Base-by-base conservation (phyloP, 1,140 invertebrate genomes). In the Heliconius hewitsoni region DNA sequence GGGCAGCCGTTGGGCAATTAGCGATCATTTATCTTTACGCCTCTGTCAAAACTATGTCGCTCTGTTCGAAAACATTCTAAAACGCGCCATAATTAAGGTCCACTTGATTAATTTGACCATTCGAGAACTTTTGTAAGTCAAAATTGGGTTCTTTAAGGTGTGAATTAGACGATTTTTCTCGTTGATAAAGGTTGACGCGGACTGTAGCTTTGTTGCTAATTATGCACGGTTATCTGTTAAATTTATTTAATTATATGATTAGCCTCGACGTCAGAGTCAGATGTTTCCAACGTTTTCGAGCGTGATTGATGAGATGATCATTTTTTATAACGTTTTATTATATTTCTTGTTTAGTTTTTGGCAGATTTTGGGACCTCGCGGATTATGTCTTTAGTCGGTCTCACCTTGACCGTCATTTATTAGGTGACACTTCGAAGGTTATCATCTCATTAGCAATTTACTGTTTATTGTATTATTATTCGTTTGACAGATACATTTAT, bases 41-140 rank as follows among this genome's bases (percentile, higher is more conserved):
- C 86, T 90, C 88, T 92, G 91, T 93, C 90, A 92, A 91, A 92
- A 93, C 89, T 89, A 85, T 93, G 91, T 93, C 91, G 87, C 84
- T 88, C 82, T 80, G 76, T 80, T 81, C 84, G 84, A 91, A 91
- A 93, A 91, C 90, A 92, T 90, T 90, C 88, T 90, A 90, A 90
- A 90, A 91, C 85, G 87, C 82, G 85, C 88, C 90, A 90, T 91
- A 91, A 93, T 92, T 93, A 91, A 73, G 81, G 82, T 77, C 60
- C 75, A 78, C 79, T 89, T 92, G 92, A 92, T 93, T 93, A 93
- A 92, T 92, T 86, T 84, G 87, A 87, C 82, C 83, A 71, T 79
- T 83, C 82, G 79, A 86, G 81, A 87, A 86, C 81, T 86, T 89
- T 88, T 86, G 84, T 86, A 80, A 74, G 87, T 89, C 87, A 86